Evolutionary conservation across 2,113 vertebrate species (phyloP), one percentile per base, ranked within the genome.

Genomic region (Nerophis ophidion): DNA sequence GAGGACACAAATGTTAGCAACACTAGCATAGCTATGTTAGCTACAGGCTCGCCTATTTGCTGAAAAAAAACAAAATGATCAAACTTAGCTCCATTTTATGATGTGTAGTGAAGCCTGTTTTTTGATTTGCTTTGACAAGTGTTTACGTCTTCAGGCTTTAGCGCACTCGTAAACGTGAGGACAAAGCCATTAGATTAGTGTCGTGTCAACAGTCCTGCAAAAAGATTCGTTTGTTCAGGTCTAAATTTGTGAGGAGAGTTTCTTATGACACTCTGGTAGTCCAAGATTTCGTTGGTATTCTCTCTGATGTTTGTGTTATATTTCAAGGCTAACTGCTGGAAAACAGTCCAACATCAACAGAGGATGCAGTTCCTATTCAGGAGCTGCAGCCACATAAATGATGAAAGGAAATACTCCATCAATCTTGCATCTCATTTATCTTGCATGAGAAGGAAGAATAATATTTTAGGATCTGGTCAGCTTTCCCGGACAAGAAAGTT

Each of bases 361-460:
- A 62, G 46, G 48, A 14, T 8, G 45, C 5, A 12, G 10, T 40
- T 40, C 7, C 53, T 12, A 56, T 42, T 57, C 19, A 46, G 56
- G 11, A 45, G 19, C 56, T 57, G 42, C 1, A 40, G 17, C 34
- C 8, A 56, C 46, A 59, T 16, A 33, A 59, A 42, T 6, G 33
- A 54, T 65, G 9, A 63, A 67, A 73, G 45, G 45, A 55, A 63
- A 66, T 8, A 8, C 8, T 44, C 17, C 1, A n/a, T 7, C 10
- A 34, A 9, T 46, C 35, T 33, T 44, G 66, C 38, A 51, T 53
- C 33, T 53, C 33, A 60, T 16, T 60, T 33, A 44, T 35, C 63
- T 54, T 62, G 3, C 51, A 57, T 38, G n/a, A 55, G 15, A 42
- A 34, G 47, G 13, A 15, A 42, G 51, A 50, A 59, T 17, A 55